phyloP scores from a whole-genome alignment of 2,888 invertebrate species.

The Hoplodrina blanda region DNA sequence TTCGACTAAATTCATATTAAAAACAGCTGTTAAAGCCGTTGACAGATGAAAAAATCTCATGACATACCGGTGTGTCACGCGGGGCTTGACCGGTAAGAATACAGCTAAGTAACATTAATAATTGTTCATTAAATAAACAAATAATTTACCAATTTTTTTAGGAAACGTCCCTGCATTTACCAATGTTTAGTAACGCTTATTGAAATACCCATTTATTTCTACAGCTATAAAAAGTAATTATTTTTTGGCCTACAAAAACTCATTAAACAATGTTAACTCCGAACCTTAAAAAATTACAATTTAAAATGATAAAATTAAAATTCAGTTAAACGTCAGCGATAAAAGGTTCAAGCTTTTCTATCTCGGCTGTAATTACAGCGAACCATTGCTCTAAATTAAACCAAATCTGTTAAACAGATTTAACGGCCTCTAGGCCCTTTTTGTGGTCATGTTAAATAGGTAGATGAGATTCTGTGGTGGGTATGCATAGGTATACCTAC shows the following conservation, averaged over 20 bases:
- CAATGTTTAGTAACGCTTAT: too few species aligned
- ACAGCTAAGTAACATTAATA: too few species aligned
- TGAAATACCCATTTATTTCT: too few species aligned
- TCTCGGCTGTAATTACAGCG: conserved; percentile 44
- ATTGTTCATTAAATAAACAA: too few species aligned
- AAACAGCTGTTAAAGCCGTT: too few species aligned
- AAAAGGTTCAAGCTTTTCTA: conserved; percentile 37
- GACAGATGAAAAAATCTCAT: too few species aligned
- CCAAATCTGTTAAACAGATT: conserved; percentile 53
- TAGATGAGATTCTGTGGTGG: conserved; percentile 20
- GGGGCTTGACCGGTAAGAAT: too few species aligned
- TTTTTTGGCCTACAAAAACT: neutral
- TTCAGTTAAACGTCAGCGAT: conserved; percentile 15
- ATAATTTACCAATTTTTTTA: too few species aligned
- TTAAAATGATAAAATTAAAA: conserved; percentile 22
- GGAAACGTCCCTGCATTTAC: too few species aligned
- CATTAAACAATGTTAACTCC: neutral
- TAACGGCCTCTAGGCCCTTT: conserved; percentile 36
- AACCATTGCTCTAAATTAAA: conserved; percentile 56
- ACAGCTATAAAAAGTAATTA: too few species aligned
- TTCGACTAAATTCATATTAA: too few species aligned
- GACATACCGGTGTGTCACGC: too few species aligned
- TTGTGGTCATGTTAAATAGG: conserved; percentile 44
- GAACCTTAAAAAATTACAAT: conserved; percentile 13
- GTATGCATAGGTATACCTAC: neutral